These are phyloP conservation scores for Pachypanchax playfairii DNA, from an alignment of 2,113 vertebrate genomes.

Conservation along the genomic window DNA sequence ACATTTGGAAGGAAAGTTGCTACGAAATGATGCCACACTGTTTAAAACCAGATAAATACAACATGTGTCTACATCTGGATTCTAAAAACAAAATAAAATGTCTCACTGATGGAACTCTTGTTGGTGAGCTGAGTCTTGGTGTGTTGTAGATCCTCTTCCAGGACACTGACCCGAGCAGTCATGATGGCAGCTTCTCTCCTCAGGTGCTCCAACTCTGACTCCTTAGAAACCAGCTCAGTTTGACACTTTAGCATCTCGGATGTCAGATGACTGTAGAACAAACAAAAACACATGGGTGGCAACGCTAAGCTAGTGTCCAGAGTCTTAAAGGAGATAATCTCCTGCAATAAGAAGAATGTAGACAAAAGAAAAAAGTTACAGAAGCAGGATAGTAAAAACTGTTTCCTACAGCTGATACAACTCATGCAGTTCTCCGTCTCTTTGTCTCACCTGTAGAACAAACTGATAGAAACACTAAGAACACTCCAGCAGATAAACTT, in stretches of 20 bases:
- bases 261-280: constrained; percentile 79
- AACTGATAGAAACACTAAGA: no score
- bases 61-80: no score
- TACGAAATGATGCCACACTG: neutral
- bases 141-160: constrained; percentile 83
- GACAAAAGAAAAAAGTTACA: neutral
- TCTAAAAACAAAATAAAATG: accelerated
- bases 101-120: constrained; percentile 83
- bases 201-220: constrained; percentile 81
- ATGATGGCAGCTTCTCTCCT: constrained; percentile 80
- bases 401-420: no score
- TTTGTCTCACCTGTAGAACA: no score
- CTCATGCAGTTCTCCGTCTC: no score
- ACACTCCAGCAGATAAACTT: no score
- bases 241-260: constrained; percentile 82
- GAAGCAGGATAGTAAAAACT: no score
- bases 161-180: constrained; percentile 76
- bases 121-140: constrained; percentile 79
- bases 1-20: neutral
- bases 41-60: neutral
- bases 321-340: neutral
- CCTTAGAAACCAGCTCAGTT: constrained; percentile 81
- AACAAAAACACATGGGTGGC: neutral
- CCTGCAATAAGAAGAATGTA: neutral
- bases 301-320: neutral